These are phyloP conservation scores for Bradypus variegatus DNA, from an alignment of 2,797 vertebrate species.

Conservation along the genomic window DNA sequence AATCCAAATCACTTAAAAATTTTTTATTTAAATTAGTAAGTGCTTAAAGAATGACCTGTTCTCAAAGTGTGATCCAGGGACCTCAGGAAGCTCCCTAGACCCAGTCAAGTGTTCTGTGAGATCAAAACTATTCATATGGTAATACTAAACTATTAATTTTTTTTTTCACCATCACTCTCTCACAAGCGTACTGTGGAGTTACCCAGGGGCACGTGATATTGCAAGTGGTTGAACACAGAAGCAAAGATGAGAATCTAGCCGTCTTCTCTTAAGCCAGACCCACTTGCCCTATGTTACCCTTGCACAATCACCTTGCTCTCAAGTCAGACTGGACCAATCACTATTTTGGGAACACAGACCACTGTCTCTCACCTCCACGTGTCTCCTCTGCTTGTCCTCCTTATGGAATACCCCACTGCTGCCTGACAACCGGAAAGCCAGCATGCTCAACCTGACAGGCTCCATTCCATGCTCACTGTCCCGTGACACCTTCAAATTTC, in stretches of 20 bases:
- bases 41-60: not conserved
- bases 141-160: not conserved
- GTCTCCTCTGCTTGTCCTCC: not conserved
- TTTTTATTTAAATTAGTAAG: not conserved
- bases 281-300: too few species aligned
- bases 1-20: not conserved
- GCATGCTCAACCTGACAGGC: not conserved
- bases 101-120: too few species aligned
- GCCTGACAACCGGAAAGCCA: not conserved
- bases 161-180: not conserved
- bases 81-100: not conserved
- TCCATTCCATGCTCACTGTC: accelerated
- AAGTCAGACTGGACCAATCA: not conserved
- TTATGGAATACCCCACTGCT: accelerated
- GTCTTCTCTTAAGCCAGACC: not conserved
- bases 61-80: not conserved
- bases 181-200: accelerated
- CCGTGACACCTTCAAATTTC: not conserved
- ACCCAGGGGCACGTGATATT: not conserved
- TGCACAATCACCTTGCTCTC: accelerated
- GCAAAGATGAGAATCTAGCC: not conserved
- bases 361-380: accelerated
- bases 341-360: accelerated
- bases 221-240: not conserved
- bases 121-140: not conserved